Percentiles rank a stretch among this genome's conserved stretches.
Evolutionary conservation across 2,113 vertebrate species (phyloP).

Genomic region (Clupea harengus): DNA sequence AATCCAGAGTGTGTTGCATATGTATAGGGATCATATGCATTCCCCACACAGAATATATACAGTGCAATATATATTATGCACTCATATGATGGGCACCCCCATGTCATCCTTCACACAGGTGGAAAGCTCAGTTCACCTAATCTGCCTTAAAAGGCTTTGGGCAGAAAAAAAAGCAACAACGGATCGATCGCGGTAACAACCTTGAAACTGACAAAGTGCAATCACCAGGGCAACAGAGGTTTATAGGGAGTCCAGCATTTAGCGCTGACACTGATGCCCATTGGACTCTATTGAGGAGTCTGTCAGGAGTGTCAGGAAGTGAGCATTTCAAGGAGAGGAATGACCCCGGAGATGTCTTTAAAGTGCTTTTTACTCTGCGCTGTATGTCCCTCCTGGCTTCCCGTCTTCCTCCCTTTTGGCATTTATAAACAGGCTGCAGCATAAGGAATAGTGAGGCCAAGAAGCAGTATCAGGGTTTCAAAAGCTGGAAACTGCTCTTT

Average conservation of each 20-base stretch:
- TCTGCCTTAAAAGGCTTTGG: background rate
- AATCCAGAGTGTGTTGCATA: background rate
- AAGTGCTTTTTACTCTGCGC: constrained; percentile 18
- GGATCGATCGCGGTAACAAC: background rate
- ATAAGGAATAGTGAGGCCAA: background rate
- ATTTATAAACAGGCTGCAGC: constrained; percentile 11
- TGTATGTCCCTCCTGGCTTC: background rate
- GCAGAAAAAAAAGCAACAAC: background rate
- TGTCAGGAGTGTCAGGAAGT: background rate
- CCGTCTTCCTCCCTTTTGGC: background rate
- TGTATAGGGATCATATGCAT: background rate
- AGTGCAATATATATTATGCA: background rate
- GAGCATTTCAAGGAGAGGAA: background rate
- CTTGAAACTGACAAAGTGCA: background rate
- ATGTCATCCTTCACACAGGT: background rate
- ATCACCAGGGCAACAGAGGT: background rate
- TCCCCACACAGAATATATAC: background rate
- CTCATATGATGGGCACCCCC: background rate
- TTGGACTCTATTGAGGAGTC: background rate
- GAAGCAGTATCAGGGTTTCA: background rate
- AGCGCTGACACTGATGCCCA: background rate
- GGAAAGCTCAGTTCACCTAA: background rate
- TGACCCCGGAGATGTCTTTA: background rate
- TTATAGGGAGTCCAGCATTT: background rate
- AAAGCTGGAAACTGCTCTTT: background rate